Evolutionary conservation across 2,888 invertebrate genomes (phyloP).

Genomic region (Bombylius major): DNA sequence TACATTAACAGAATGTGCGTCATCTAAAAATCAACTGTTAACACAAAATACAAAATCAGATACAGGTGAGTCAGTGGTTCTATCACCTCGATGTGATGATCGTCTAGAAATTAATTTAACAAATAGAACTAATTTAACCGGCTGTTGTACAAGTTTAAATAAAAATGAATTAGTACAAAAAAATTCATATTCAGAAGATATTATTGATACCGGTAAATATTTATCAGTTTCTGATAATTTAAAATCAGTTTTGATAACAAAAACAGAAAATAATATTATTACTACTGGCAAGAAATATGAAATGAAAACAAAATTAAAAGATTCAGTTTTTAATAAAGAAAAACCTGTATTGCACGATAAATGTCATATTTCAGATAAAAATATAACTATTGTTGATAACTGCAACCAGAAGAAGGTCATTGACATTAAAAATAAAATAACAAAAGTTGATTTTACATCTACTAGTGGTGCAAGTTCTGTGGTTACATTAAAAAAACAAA

Average conservation of each 20-base stretch:
- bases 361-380: not conserved
- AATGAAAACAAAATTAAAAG: no score
- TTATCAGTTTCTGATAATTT: no score
- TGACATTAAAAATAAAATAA: slow-evolving; percentile 5
- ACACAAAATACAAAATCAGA: not conserved
- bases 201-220: no score
- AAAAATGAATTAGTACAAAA: not conserved
- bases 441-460: no score
- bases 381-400: not conserved
- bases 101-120: not conserved
- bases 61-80: not conserved
- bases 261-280: no score
- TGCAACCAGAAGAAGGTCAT: slow-evolving; percentile 4
- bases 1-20: not conserved
- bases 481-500: not conserved
- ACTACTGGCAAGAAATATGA: no score
- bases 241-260: no score
- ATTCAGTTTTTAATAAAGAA: no score
- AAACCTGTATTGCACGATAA: no score
- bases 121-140: not conserved
- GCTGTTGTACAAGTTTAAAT: not conserved
- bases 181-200: no score
- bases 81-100: slow-evolving; percentile 5
- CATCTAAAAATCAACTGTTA: not conserved
- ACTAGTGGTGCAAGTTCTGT: no score